Evolutionary conservation across 1,140 invertebrate species (phyloP).

Genomic region (Maniola jurtina): DNA sequence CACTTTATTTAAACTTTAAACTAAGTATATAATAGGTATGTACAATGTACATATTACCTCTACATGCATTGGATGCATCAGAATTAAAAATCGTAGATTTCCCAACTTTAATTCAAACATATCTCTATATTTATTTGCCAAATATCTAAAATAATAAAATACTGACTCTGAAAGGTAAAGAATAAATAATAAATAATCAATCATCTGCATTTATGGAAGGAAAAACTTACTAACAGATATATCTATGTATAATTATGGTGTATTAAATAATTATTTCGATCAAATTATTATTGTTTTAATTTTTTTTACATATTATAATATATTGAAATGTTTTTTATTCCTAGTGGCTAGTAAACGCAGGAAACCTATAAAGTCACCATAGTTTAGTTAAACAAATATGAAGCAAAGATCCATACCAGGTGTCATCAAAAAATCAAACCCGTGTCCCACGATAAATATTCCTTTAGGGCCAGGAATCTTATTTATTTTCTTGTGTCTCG

Average conservation of each 20-base stretch:
- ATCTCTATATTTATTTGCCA: background rate
- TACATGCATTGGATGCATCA: background rate
- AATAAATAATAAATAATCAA: background rate
- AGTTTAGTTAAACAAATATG: too few relatives aligned
- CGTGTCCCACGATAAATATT: background rate
- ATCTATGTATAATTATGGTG: too few relatives aligned
- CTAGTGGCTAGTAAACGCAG: too few relatives aligned
- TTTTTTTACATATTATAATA: too few relatives aligned
- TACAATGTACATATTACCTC: background rate
- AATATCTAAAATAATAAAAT: constrained; percentile 5
- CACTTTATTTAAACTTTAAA: too few relatives aligned
- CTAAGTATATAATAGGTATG: background rate
- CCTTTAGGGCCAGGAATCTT: background rate
- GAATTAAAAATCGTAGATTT: background rate
- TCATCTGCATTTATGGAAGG: too few relatives aligned
- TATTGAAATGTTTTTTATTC: too few relatives aligned
- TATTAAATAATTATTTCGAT: too few relatives aligned
- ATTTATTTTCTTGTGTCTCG: background rate
- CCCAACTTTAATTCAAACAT: background rate
- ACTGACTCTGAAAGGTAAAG: background rate
- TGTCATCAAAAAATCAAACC: background rate
- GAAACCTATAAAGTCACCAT: too few relatives aligned
- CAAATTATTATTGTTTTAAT: too few relatives aligned
- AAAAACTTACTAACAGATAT: too few relatives aligned
- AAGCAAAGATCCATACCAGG: background rate